phyloP scores from a whole-genome alignment of 2,888 invertebrate genomes.

The Nudaria mundana region DNA sequence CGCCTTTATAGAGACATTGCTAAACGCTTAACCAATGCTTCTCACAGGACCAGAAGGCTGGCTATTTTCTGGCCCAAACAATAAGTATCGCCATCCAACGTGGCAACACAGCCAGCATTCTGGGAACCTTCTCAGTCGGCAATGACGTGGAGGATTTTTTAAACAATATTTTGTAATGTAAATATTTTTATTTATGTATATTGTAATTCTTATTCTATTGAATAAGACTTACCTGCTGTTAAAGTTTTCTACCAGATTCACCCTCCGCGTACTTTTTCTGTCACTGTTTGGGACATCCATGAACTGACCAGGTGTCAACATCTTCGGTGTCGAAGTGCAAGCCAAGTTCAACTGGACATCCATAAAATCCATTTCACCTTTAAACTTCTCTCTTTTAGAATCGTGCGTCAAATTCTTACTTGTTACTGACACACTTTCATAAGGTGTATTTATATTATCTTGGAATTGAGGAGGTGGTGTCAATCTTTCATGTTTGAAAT shows the following conservation, averaged over 20 bases:
- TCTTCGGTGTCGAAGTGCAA: slow-evolving; percentile 76
- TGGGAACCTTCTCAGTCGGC: too few relatives aligned
- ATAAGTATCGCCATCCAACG: too few relatives aligned
- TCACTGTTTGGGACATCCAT: slow-evolving; percentile 53
- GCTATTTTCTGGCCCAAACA: too few relatives aligned
- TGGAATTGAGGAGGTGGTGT: slow-evolving; percentile 75
- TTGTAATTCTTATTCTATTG: too few relatives aligned
- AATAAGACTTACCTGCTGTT: slow-evolving; percentile 73
- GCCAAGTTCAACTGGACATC: slow-evolving; percentile 70
- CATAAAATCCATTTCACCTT: slow-evolving; percentile 62
- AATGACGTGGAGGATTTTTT: too few relatives aligned
- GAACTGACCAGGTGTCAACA: slow-evolving; percentile 68
- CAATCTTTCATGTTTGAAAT: slow-evolving; percentile 51
- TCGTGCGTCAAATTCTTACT: slow-evolving; percentile 65
- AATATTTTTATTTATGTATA: too few relatives aligned
- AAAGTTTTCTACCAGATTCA: slow-evolving; percentile 67
- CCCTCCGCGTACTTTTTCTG: slow-evolving; percentile 51
- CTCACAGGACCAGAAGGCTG: too few relatives aligned
- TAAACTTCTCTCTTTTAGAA: slow-evolving; percentile 73
- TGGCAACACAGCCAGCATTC: too few relatives aligned
- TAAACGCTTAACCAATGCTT: too few relatives aligned
- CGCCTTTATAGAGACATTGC: too few relatives aligned
- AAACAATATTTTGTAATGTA: too few relatives aligned
- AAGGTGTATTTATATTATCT: slow-evolving; percentile 63
- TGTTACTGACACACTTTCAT: slow-evolving; percentile 56